phyloP scores from a whole-genome alignment of 2,113 vertebrate genomes.

The Vireo altiloquus region DNA sequence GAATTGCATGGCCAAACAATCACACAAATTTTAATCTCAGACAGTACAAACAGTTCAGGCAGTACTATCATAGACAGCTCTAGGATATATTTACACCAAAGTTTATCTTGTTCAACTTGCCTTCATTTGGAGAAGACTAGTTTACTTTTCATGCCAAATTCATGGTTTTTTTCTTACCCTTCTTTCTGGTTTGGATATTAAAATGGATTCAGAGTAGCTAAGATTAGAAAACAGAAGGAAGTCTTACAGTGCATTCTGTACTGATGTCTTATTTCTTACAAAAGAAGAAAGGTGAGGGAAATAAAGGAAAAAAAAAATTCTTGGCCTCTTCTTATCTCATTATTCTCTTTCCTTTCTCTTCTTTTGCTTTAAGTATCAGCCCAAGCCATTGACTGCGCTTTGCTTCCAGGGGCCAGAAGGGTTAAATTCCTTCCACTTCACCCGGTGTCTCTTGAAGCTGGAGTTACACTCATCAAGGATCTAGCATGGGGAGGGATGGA shows the following conservation, averaged over 20 bases:
- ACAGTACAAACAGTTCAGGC: not conserved
- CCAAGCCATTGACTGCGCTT: not conserved
- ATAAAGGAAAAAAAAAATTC: rapidly evolving
- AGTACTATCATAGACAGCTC: not conserved
- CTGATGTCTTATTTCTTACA: not conserved
- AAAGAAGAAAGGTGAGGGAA: not conserved
- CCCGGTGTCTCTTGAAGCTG: not conserved
- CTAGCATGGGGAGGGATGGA: conserved; percentile 52
- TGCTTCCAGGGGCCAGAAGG: not conserved
- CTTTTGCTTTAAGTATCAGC: not conserved
- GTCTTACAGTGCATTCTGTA: not conserved
- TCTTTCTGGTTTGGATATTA: not conserved
- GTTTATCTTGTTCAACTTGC: not conserved
- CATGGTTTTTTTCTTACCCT: rapidly evolving
- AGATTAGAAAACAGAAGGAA: not conserved
- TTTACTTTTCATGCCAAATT: not conserved
- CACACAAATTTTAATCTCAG: not conserved
- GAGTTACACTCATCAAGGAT: conserved; percentile 62
- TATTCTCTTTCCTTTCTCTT: not conserved
- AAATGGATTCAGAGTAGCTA: not conserved
- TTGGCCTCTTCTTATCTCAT: not conserved
- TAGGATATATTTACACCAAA: not conserved
- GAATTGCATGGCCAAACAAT: not conserved
- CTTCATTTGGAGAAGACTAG: not conserved
- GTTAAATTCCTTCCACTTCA: not conserved